Conservation (phyloP, 2,888 invertebrate species). For the Pollenia griseotomentosa region DNA sequence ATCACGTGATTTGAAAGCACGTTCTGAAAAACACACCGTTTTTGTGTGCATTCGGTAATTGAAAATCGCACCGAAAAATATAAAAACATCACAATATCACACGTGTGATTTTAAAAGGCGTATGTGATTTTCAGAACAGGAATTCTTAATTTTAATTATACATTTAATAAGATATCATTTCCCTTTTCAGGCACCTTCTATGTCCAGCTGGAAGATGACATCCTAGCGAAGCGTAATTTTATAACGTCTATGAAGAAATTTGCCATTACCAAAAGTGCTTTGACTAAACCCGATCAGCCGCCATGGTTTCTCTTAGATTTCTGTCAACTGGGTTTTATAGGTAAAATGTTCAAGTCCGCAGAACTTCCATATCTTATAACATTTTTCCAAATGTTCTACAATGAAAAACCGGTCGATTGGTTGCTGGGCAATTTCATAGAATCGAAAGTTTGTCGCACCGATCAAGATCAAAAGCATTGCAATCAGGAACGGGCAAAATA, state of each 20-base stretch:
- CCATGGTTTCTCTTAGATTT: slow-evolving; percentile 96
- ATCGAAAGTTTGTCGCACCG: slow-evolving; percentile 94
- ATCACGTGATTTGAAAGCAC: too few relatives aligned
- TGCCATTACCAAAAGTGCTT: slow-evolving; percentile 90
- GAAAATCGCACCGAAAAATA: too few relatives aligned
- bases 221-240: slow-evolving; percentile 93
- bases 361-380: slow-evolving; percentile 94
- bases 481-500: slow-evolving; percentile 90
- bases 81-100: too few relatives aligned
- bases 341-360: slow-evolving; percentile 94
- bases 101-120: too few relatives aligned
- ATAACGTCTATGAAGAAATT: slow-evolving; percentile 93
- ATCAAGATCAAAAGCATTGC: slow-evolving; percentile 94
- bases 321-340: slow-evolving; percentile 96
- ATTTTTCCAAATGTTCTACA: slow-evolving; percentile 97
- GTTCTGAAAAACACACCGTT: too few relatives aligned
- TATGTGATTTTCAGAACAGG: too few relatives aligned
- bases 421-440: slow-evolving; percentile 94
- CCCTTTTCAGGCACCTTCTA: slow-evolving; percentile 88
- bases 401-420: slow-evolving; percentile 99
- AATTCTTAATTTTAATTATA: not conserved
- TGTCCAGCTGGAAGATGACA: slow-evolving; percentile 97
- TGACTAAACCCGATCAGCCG: slow-evolving; percentile 85
- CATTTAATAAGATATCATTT: not conserved
- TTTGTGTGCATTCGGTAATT: too few relatives aligned